Conservation (phyloP, 2,113 vertebrate species). For the Gopherus flavomarginatus region DNA sequence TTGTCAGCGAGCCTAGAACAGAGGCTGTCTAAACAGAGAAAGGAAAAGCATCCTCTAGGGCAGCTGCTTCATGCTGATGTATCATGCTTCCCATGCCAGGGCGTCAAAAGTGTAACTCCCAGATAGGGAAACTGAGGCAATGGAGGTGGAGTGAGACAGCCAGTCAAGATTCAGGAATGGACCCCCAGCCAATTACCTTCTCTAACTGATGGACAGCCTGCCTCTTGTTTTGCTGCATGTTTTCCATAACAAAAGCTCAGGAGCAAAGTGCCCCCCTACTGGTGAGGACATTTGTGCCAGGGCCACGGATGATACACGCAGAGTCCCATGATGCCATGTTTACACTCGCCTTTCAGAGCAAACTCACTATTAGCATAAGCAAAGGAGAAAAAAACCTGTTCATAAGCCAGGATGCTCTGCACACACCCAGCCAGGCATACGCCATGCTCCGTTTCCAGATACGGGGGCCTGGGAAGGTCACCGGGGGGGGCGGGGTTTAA, state of each 20-base stretch:
- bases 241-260: background rate
- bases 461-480: background rate
- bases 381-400: background rate
- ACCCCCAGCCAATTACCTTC: background rate
- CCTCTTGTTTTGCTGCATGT: background rate
- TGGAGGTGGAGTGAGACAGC: background rate
- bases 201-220: background rate
- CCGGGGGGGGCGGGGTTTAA: too few relatives aligned
- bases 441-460: background rate
- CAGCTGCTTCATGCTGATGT: slow-evolving; percentile 32
- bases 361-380: background rate
- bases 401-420: background rate
- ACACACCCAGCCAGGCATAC: background rate
- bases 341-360: background rate
- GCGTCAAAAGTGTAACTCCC: background rate
- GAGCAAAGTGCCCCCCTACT: background rate
- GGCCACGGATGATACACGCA: background rate
- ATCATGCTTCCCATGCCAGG: background rate
- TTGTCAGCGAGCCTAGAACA: background rate
- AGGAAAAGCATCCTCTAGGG: background rate
- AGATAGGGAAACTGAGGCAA: background rate
- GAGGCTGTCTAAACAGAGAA: slow-evolving; percentile 3
- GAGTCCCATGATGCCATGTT: background rate
- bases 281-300: background rate
- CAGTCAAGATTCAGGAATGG: background rate